These are phyloP conservation scores for Vimba vimba DNA, from an alignment of 2,113 vertebrate species.

Conservation along the genomic window DNA sequence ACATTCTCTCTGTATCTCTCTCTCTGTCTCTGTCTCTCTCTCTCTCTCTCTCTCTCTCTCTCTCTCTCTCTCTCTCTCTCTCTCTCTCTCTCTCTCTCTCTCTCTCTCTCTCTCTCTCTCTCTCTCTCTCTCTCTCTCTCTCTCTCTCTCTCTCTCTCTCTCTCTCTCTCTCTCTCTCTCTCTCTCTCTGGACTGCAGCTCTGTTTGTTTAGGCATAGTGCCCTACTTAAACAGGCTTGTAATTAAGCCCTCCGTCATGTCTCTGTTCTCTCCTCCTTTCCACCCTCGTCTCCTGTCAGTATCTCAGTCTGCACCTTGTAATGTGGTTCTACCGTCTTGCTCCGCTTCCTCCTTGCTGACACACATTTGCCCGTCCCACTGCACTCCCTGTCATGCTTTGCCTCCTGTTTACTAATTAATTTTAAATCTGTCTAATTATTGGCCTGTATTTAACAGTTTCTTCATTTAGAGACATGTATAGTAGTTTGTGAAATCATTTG, in stretches of 20 bases:
- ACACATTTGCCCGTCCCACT: conserved; percentile 16
- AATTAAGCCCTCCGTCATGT: conserved; percentile 38
- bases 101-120: conserved; percentile 6
- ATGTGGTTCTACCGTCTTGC: conserved; percentile 7
- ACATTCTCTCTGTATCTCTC: neutral
- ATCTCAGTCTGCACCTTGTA: conserved; percentile 46
- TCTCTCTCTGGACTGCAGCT: conserved; percentile 1
- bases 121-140: neutral
- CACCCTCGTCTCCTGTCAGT: conserved; percentile 16
- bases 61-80: conserved; percentile 1
- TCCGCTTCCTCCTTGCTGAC: conserved; percentile 8
- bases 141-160: neutral
- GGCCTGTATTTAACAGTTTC: conserved; percentile 60
- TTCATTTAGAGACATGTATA: neutral
- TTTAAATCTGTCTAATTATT: conserved; percentile 55
- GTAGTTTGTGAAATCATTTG: conserved; percentile 35
- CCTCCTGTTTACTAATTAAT: conserved; percentile 50
- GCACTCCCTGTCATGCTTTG: conserved; percentile 34
- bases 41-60: conserved; percentile 4
- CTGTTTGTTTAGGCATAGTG: conserved; percentile 33
- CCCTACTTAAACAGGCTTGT: conserved; percentile 44
- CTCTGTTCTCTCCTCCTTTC: neutral
- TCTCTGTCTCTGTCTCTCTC: too few relatives aligned
- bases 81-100: neutral
- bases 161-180: neutral